phyloP scores from a whole-genome alignment of 2,888 invertebrate species.

The Thelaira solivaga region DNA sequence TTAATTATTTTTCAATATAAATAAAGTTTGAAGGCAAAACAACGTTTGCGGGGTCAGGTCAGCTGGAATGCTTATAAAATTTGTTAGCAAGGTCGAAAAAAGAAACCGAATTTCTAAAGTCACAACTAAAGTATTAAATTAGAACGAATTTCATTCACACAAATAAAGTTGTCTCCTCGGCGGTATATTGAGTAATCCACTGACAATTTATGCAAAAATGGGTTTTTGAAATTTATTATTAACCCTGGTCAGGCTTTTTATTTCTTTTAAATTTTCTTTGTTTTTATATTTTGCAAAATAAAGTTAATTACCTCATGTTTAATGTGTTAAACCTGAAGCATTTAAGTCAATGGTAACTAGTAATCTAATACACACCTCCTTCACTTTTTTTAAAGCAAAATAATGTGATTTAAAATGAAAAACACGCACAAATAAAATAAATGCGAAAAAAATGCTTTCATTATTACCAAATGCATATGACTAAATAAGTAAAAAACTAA shows the following conservation, averaged over 20 bases:
- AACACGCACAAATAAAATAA: slow-evolving; percentile 24
- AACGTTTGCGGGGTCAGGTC: too few relatives aligned
- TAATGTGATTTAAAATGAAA: background rate
- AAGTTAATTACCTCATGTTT: background rate
- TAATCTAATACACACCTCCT: slow-evolving; percentile 30
- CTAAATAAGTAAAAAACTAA: background rate
- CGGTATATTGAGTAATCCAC: too few relatives aligned
- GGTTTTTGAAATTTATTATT: background rate
- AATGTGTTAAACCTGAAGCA: background rate
- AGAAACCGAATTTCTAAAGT: too few relatives aligned
- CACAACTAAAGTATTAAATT: too few relatives aligned
- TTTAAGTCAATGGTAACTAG: slow-evolving; percentile 21
- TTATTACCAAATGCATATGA: slow-evolving; percentile 18
- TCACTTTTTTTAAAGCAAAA: background rate
- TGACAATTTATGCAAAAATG: too few relatives aligned
- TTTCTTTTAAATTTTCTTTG: background rate
- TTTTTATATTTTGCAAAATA: background rate
- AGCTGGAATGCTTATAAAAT: too few relatives aligned
- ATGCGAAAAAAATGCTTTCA: slow-evolving; percentile 30
- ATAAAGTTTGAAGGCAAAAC: too few relatives aligned
- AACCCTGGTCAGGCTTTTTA: background rate
- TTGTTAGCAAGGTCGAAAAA: too few relatives aligned
- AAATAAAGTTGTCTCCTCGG: too few relatives aligned
- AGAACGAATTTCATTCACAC: too few relatives aligned
- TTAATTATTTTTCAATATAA: too few relatives aligned